These are phyloP conservation scores for Parasteatoda lunata DNA, from an alignment of 2,888 invertebrate genomes.

Conservation along the genomic window DNA sequence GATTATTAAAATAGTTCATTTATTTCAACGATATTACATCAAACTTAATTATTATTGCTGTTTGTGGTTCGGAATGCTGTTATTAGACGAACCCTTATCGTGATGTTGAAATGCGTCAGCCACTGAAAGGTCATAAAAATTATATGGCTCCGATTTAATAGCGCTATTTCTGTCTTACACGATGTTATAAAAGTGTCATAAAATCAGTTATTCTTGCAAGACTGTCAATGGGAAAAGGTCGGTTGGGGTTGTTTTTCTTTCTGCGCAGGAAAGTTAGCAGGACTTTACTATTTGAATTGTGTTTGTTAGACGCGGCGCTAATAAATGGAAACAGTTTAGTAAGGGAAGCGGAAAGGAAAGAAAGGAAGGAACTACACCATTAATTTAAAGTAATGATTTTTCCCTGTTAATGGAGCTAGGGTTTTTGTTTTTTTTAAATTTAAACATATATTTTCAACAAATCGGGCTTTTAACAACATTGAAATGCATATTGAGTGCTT, in stretches of 20 bases:
- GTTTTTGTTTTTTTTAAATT: no score
- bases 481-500: no score
- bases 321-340: neutral
- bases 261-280: conserved; percentile 12
- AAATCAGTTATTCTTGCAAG: conserved; percentile 24
- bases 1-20: neutral
- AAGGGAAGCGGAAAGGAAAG: no score
- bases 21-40: neutral
- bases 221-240: conserved; percentile 26
- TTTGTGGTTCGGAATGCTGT: neutral
- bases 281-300: neutral
- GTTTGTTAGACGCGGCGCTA: neutral
- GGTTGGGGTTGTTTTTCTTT: conserved; percentile 23
- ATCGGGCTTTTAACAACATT: no score
- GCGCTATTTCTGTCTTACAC: conserved; percentile 26
- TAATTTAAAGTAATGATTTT: no score
- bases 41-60: conserved; percentile 25
- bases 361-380: no score
- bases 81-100: conserved; percentile 20
- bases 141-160: conserved; percentile 50
- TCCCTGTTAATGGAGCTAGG: no score
- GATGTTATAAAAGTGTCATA: conserved; percentile 47
- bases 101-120: neutral
- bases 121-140: conserved; percentile 43
- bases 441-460: no score